A percentile compares a stretch with the other conserved stretches of the same genome.
Evolutionary conservation across 2,888 invertebrate species (phyloP).

Genomic region (Cheilosia grossa): DNA sequence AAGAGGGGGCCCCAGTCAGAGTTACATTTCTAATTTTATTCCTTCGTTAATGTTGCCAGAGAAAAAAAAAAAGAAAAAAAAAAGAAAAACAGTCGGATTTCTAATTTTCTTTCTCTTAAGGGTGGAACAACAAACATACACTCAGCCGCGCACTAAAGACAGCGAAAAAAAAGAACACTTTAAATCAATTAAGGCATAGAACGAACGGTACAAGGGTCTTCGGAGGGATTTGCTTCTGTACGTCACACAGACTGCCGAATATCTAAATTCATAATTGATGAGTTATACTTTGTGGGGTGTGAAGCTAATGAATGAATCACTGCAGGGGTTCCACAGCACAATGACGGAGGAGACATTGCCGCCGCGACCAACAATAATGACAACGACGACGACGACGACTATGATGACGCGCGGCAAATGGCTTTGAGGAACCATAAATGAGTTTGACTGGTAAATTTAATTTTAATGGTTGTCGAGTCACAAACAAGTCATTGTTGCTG

Average conservation of each 20-base stretch:
- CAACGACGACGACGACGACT: constrained; percentile 1
- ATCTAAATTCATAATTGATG: constrained; percentile 69
- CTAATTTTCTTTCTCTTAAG: constrained; percentile 24
- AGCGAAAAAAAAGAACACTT: constrained; percentile 44
- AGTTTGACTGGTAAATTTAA: constrained; percentile 63
- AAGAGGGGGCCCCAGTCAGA: constrained; percentile 25
- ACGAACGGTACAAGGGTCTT: constrained; percentile 23
- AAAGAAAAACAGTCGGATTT: background rate
- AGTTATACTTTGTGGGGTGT: constrained; percentile 68
- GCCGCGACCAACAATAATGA: constrained; percentile 1
- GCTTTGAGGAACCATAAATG: constrained; percentile 53
- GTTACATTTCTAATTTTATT: constrained; percentile 48
- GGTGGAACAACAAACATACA: constrained; percentile 15
- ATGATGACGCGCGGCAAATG: background rate
- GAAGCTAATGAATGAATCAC: constrained; percentile 72
- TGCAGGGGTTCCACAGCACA: constrained; percentile 44
- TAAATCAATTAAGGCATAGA: constrained; percentile 59
- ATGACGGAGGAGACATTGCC: background rate
- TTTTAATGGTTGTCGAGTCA: constrained; percentile 64
- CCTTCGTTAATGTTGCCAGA: constrained; percentile 20
- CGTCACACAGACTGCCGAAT: constrained; percentile 47
- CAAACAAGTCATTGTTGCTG: constrained; percentile 52
- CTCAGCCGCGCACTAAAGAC: background rate
- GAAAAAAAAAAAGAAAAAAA: constrained; percentile 8
- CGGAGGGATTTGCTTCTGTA: constrained; percentile 34